A percentile compares a stretch with the other conserved stretches of the same genome.
phyloP scores from a whole-genome alignment of 2,797 vertebrate genomes.

The Acrocephalus scirpaceus region DNA sequence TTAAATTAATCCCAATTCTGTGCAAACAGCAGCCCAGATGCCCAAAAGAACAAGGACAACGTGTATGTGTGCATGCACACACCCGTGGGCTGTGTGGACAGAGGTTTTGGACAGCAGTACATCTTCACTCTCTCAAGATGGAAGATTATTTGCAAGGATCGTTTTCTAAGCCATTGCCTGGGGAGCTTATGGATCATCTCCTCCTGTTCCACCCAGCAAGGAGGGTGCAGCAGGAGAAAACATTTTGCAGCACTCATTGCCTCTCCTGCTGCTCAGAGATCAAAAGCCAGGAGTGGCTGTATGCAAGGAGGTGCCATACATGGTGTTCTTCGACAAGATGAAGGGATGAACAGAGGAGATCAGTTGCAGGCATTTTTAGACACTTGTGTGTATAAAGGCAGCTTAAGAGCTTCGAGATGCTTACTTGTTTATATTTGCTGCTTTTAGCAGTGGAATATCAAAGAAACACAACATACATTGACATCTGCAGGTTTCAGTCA shows the following conservation, averaged over 20 bases:
- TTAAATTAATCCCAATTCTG: not conserved
- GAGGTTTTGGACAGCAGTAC: not conserved
- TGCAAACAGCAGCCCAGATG: not conserved
- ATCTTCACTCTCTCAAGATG: not conserved
- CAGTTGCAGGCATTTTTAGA: not conserved
- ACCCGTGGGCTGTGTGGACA: accelerated
- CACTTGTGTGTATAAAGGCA: not conserved
- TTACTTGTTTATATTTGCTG: not conserved
- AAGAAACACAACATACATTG: not conserved
- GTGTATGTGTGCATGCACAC: not conserved
- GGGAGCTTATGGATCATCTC: not conserved
- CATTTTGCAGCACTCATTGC: not conserved
- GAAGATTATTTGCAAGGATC: not conserved
- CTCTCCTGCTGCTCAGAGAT: not conserved
- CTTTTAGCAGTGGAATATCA: not conserved
- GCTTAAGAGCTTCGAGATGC: not conserved
- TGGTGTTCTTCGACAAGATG: not conserved
- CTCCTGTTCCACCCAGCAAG: not conserved
- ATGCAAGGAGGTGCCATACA: not conserved
- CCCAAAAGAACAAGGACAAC: not conserved
- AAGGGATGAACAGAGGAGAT: not conserved
- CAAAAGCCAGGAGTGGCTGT: not conserved
- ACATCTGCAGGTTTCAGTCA: not conserved
- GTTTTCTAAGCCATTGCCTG: not conserved
- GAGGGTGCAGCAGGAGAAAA: not conserved